Percentiles rank a stretch among this genome's conserved stretches.
These are phyloP conservation scores for Pseudococcus viburni DNA, from an alignment of 2,888 invertebrate genomes.

Conservation along the genomic window DNA sequence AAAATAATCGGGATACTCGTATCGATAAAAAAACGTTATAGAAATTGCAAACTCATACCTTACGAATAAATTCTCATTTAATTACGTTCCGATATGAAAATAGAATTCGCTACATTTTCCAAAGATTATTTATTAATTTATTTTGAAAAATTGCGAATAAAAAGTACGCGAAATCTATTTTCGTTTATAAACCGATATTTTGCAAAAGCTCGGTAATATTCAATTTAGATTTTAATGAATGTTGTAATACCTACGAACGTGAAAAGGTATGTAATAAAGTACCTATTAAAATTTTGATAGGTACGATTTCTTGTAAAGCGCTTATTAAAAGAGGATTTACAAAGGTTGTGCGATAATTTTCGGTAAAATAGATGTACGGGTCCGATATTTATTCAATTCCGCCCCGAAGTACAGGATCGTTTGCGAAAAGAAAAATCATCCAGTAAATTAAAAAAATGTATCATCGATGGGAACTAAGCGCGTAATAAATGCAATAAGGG, in stretches of 20 bases:
- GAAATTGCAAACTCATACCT: too few species aligned
- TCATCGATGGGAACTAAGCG: neutral
- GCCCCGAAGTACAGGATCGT: neutral
- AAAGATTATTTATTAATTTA: neutral
- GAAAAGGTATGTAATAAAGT: neutral
- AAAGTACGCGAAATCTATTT: neutral
- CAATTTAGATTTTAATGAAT: constrained; percentile 1
- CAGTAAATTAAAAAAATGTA: constrained; percentile 16
- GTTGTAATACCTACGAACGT: neutral
- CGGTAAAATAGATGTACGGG: neutral
- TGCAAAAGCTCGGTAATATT: neutral
- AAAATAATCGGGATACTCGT: too few species aligned
- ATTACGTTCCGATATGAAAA: too few species aligned
- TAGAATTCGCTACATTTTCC: too few species aligned
- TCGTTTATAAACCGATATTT: neutral
- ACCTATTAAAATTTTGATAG: constrained; percentile 28
- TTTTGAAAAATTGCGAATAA: neutral
- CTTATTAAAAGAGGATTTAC: constrained; percentile 15
- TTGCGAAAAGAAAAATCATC: neutral
- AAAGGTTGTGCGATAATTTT: neutral
- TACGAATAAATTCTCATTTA: too few species aligned
- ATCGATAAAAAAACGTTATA: too few species aligned
- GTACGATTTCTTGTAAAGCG: neutral
- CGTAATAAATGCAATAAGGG: neutral
- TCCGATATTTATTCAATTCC: constrained; percentile 20